A percentile compares a stretch with the other conserved stretches of the same genome.
Evolutionary conservation across 2,888 invertebrate genomes (phyloP).

Genomic region (Tuta absoluta): DNA sequence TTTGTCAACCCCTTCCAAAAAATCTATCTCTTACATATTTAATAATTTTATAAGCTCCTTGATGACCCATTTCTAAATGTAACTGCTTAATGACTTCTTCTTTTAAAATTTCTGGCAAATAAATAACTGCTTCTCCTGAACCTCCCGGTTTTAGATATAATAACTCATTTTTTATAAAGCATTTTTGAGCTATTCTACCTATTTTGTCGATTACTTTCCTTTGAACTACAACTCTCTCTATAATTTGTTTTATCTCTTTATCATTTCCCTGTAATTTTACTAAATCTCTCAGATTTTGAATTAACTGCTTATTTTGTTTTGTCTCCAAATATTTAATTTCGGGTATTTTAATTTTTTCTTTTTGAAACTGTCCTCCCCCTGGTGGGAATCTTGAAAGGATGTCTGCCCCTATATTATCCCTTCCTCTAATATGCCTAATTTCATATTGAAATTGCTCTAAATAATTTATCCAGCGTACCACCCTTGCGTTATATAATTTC

Average conservation of each 20-base stretch:
- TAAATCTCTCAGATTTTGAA: conserved; percentile 22
- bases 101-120: conserved; percentile 24
- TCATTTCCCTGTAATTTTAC: conserved; percentile 24
- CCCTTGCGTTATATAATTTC: too few species aligned
- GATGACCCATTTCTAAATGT: conserved; percentile 39
- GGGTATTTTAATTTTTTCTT: too few species aligned
- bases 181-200: conserved; percentile 2
- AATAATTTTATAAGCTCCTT: conserved; percentile 35
- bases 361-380: too few species aligned
- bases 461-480: too few species aligned
- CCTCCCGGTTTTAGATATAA: neutral
- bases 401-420: too few species aligned
- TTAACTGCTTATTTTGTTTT: too few species aligned
- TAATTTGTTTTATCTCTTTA: conserved; percentile 26
- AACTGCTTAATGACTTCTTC: conserved; percentile 28
- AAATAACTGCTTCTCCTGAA: too few species aligned
- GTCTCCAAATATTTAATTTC: too few species aligned
- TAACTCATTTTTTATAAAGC: neutral
- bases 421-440: too few species aligned
- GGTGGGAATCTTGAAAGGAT: too few species aligned
- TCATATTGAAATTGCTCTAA: too few species aligned
- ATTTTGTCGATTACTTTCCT: neutral
- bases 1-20: conserved; percentile 33
- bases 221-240: neutral
- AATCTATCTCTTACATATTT: conserved; percentile 35